These are phyloP conservation scores for Peromyscus maniculatus DNA, from an alignment of 2,113 vertebrate genomes.

Conservation along the genomic window DNA sequence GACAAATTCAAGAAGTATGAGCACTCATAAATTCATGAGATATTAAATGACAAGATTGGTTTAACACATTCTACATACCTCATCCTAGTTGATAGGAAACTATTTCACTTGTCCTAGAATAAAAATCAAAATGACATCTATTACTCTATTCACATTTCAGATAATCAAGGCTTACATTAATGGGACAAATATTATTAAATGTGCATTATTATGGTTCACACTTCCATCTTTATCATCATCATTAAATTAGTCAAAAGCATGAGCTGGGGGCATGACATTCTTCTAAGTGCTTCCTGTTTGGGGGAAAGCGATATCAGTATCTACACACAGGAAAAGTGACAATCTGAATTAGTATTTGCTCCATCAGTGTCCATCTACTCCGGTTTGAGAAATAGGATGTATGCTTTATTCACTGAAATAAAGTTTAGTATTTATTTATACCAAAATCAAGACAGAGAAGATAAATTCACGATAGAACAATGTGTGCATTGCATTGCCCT, in stretches of 20 bases:
- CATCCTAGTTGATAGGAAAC: constrained; percentile 65
- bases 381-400: not conserved
- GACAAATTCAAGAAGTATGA: constrained; percentile 69
- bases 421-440: not conserved
- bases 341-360: not conserved
- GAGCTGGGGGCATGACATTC: not conserved
- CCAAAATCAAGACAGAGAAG: not conserved
- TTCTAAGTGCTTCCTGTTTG: constrained; percentile 43
- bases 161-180: constrained; percentile 36
- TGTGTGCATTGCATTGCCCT: accelerated
- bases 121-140: constrained; percentile 69
- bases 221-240: constrained; percentile 58
- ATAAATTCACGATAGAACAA: not conserved
- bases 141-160: constrained; percentile 65
- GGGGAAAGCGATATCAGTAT: not conserved
- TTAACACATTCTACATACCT: constrained; percentile 67
- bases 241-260: constrained; percentile 70
- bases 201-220: constrained; percentile 43
- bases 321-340: not conserved
- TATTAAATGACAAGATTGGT: constrained; percentile 76
- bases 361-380: not conserved
- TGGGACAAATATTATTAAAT: constrained; percentile 73
- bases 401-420: not conserved
- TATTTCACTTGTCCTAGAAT: constrained; percentile 62
- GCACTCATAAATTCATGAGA: constrained; percentile 72